Evolutionary conservation across 2,797 vertebrate species (phyloP).

Genomic region (Parotocinclus haroldoi): DNA sequence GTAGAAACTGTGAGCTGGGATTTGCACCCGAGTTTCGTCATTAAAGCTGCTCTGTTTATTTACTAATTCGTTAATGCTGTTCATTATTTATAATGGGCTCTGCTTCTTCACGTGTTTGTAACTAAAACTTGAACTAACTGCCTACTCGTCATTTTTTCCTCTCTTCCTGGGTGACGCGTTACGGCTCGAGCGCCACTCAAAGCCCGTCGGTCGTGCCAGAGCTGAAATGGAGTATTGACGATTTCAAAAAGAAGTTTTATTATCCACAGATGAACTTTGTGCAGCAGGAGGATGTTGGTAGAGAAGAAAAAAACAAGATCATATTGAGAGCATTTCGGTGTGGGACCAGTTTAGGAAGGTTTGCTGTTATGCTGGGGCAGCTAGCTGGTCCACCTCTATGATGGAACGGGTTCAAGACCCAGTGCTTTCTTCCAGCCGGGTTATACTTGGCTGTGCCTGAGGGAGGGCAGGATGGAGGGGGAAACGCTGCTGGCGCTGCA

Average conservation of each 20-base stretch:
- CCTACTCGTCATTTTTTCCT: constrained; percentile 10
- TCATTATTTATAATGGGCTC: constrained; percentile 5
- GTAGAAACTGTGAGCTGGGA: not conserved
- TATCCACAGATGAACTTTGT: constrained; percentile 53
- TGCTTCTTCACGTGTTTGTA: not conserved
- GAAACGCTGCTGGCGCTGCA: no score
- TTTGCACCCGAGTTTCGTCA: not conserved
- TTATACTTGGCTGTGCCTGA: no score
- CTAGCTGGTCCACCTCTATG: no score
- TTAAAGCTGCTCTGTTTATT: not conserved
- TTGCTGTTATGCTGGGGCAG: no score
- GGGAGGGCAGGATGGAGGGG: no score
- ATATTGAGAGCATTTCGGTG: not conserved
- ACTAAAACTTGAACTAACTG: constrained; percentile 18
- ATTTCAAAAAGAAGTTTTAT: constrained; percentile 68
- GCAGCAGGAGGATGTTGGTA: not conserved
- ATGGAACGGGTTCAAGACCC: no score
- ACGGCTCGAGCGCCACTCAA: constrained; percentile 30
- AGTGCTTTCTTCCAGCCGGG: no score
- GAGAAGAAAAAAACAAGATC: not conserved
- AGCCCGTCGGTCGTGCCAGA: constrained; percentile 37
- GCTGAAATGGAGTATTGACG: constrained; percentile 64
- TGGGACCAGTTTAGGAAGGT: no score
- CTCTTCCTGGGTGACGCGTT: constrained; percentile 45
- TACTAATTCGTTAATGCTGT: not conserved